These are phyloP conservation scores for Lepidonotus clava DNA, from an alignment of 2,888 invertebrate species.

Conservation along the genomic window DNA sequence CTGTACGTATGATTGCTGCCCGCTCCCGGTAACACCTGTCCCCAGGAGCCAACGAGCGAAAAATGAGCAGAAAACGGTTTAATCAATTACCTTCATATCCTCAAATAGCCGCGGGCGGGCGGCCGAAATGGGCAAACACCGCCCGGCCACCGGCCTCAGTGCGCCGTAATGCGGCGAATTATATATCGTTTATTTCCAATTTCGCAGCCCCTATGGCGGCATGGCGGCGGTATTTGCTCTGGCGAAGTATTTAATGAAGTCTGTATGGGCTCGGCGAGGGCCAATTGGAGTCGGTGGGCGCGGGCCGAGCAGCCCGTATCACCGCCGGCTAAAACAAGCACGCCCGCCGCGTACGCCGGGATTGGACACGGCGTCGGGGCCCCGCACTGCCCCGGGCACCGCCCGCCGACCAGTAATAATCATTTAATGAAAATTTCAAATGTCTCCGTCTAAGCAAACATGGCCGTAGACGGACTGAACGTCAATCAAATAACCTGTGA, in stretches of 20 bases:
- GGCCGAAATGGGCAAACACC: slow-evolving; percentile 35
- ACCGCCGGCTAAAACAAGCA: slow-evolving; percentile 48
- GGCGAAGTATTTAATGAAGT: slow-evolving; percentile 53
- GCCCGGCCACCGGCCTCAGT: not conserved
- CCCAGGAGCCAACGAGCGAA: slow-evolving; percentile 33
- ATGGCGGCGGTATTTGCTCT: slow-evolving; percentile 31
- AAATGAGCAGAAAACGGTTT: slow-evolving; percentile 50
- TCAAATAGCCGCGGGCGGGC: slow-evolving; percentile 19
- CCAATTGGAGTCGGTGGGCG: not conserved
- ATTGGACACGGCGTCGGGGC: slow-evolving; percentile 36
- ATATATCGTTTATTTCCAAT: slow-evolving; percentile 53
- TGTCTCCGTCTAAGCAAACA: slow-evolving; percentile 46
- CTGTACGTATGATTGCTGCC: not conserved
- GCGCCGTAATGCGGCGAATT: slow-evolving; percentile 41
- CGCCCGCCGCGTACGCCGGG: not conserved
- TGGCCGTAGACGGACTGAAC: not conserved
- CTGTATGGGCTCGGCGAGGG: slow-evolving; percentile 43
- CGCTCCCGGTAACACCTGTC: slow-evolving; percentile 33
- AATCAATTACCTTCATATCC: slow-evolving; percentile 50
- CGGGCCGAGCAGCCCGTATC: not conserved
- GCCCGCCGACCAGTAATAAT: slow-evolving; percentile 11
- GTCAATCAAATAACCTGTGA: not conserved
- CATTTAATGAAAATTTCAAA: slow-evolving; percentile 50
- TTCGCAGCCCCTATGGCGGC: slow-evolving; percentile 38
- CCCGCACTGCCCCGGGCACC: not conserved